Conservation (phyloP, 1,140 invertebrate genomes). For the Prorops nasuta region DNA sequence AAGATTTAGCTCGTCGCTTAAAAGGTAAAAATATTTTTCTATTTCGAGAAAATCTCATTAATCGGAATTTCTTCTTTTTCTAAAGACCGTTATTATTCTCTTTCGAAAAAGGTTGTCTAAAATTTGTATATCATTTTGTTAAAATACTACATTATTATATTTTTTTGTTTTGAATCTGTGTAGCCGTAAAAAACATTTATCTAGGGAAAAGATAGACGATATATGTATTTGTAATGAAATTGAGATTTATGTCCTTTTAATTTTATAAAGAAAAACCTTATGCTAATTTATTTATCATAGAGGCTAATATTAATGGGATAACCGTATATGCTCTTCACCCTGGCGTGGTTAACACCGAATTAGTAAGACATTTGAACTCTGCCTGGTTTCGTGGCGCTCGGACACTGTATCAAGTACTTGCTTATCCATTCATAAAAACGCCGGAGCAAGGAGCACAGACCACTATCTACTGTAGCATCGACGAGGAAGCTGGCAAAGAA, state of each 20-base stretch:
- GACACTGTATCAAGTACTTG: slow-evolving; percentile 29
- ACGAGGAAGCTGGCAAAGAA: slow-evolving; percentile 64
- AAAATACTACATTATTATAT: no score
- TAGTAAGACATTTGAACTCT: slow-evolving; percentile 67
- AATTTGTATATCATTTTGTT: no score
- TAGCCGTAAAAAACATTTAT: no score
- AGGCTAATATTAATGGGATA: slow-evolving; percentile 56
- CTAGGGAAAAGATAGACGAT: not conserved
- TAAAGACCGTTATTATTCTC: no score
- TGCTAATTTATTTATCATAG: slow-evolving; percentile 27
- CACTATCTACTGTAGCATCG: slow-evolving; percentile 73
- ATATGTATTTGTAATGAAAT: not conserved
- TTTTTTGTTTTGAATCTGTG: no score
- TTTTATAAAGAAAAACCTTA: not conserved
- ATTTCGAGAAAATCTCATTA: no score
- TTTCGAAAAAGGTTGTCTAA: no score
- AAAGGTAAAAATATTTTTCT: no score
- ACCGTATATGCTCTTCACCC: slow-evolving; percentile 72
- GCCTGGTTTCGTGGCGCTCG: slow-evolving; percentile 49
- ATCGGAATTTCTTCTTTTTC: no score
- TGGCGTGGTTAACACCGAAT: slow-evolving; percentile 71
- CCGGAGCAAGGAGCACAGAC: slow-evolving; percentile 76
- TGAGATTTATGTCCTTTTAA: not conserved
- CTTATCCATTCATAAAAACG: slow-evolving; percentile 60
- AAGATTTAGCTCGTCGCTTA: slow-evolving; percentile 61